These are phyloP conservation scores for Saccostrea glomerata DNA, from an alignment of 1,140 invertebrate genomes.

Conservation along the genomic window DNA sequence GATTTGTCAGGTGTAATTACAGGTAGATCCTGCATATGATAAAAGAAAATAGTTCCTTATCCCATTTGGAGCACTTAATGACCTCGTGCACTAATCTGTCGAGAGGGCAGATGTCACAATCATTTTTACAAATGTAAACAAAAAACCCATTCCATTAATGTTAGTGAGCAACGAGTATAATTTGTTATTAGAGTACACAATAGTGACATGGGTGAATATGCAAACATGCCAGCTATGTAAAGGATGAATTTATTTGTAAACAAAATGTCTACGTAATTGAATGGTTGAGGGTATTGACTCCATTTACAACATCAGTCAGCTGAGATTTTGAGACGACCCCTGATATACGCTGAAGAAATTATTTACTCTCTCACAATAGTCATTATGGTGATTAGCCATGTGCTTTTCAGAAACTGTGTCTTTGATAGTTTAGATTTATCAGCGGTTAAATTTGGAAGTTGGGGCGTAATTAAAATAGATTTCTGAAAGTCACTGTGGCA, in stretches of 20 bases:
- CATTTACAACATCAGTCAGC: conserved; percentile 19
- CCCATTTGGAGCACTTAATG: conserved; percentile 12
- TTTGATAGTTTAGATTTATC: not conserved
- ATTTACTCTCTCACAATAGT: conserved; percentile 43
- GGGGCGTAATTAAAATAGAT: not conserved
- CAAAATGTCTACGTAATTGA: conserved; percentile 11
- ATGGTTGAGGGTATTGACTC: conserved; percentile 6
- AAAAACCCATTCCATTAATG: not conserved
- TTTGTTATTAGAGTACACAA: not conserved
- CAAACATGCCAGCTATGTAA: conserved; percentile 3
- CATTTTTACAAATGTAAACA: conserved; percentile 37
- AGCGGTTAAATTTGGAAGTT: not conserved
- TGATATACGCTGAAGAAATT: conserved; percentile 36
- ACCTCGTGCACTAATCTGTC: conserved; percentile 26
- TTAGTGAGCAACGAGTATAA: not conserved
- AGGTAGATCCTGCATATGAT: conserved; percentile 31
- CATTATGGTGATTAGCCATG: conserved; percentile 70
- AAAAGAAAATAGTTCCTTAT: conserved; percentile 37
- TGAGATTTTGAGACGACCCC: conserved; percentile 28
- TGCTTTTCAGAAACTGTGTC: conserved; percentile 50
- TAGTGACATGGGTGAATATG: not conserved
- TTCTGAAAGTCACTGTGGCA: too few relatives aligned
- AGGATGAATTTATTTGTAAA: conserved; percentile 24
- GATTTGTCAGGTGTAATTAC: conserved; percentile 25
- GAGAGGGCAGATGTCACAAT: conserved; percentile 25